Conservation (phyloP, 2,797 vertebrate species). For the Gouania willdenowi region DNA sequence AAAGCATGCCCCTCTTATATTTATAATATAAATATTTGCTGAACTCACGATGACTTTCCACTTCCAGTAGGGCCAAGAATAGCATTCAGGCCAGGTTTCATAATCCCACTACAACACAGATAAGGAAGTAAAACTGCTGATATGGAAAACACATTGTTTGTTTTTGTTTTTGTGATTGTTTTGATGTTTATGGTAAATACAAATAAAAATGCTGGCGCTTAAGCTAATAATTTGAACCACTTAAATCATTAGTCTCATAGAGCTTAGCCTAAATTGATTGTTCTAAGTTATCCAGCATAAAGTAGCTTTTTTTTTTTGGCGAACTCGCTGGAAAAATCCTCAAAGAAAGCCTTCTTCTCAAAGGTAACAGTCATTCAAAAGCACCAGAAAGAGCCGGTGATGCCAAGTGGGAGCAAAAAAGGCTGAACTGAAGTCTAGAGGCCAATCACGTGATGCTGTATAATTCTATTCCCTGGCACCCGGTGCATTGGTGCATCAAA, state of each 20-base stretch:
- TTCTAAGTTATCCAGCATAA: too few relatives aligned
- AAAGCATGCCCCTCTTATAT: too few relatives aligned
- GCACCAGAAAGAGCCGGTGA: conserved; percentile 17
- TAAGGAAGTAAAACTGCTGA: too few relatives aligned
- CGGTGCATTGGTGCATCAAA: conserved; percentile 51
- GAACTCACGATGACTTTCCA: conserved; percentile 84
- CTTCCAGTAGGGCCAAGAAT: conserved; percentile 82
- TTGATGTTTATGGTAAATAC: too few relatives aligned
- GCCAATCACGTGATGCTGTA: conserved; percentile 54
- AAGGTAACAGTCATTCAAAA: conserved; percentile 20
- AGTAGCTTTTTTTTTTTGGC: too few relatives aligned
- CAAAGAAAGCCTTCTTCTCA: conserved; percentile 19
- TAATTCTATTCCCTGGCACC: conserved; percentile 64
- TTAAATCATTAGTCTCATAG: too few relatives aligned
- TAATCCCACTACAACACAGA: conserved; percentile 75
- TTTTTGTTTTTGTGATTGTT: too few relatives aligned
- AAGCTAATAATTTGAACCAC: too few relatives aligned
- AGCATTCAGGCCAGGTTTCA: conserved; percentile 83
- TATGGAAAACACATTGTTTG: too few relatives aligned
- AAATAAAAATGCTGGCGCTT: too few relatives aligned
- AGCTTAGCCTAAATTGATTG: too few relatives aligned
- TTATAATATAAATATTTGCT: too few relatives aligned
- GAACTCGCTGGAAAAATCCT: background rate
- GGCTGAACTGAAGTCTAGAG: conserved; percentile 31
- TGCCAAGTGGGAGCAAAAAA: conserved; percentile 46